These are phyloP conservation scores for Chunga burmeisteri DNA, from an alignment of 2,113 vertebrate species.

Conservation along the genomic window DNA sequence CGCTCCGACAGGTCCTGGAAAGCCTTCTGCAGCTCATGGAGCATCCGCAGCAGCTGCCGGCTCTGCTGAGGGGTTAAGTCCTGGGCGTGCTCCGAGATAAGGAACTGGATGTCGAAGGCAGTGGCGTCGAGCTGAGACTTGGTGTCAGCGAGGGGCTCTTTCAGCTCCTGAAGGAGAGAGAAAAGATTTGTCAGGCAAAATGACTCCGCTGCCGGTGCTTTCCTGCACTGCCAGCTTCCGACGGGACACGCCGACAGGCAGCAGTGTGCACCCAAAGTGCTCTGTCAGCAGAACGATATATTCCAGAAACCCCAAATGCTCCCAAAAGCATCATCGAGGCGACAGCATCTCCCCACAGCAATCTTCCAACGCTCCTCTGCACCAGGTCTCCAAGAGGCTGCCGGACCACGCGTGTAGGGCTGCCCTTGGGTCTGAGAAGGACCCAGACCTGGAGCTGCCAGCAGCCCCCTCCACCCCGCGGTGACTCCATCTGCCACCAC, in stretches of 20 bases:
- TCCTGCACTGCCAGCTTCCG: background rate
- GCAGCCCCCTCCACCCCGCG: fast-evolving
- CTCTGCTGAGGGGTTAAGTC: slow-evolving; percentile 88
- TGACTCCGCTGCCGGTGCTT: background rate
- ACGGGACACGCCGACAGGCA: fast-evolving
- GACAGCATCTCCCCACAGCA: background rate
- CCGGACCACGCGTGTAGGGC: fast-evolving
- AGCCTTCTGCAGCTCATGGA: slow-evolving; percentile 85
- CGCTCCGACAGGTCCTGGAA: slow-evolving; percentile 80
- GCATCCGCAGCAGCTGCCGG: slow-evolving; percentile 81
- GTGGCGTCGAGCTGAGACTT: slow-evolving; percentile 78
- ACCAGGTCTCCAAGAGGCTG: background rate
- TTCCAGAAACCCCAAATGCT: background rate
- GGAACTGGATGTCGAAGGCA: slow-evolving; percentile 84
- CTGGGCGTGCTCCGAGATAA: slow-evolving; percentile 88
- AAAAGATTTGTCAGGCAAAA: background rate
- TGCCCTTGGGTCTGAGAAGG: background rate
- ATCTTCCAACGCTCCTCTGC: background rate
- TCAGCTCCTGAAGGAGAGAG: slow-evolving; percentile 75
- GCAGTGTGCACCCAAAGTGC: background rate
- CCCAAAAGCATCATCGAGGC: background rate
- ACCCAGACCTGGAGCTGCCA: background rate
- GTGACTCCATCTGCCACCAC: background rate
- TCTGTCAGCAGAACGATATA: background rate
- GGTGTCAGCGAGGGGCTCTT: slow-evolving; percentile 70